Base-by-base conservation (phyloP, 2,113 vertebrate species). In the Chrysochloris asiatica region DNA sequence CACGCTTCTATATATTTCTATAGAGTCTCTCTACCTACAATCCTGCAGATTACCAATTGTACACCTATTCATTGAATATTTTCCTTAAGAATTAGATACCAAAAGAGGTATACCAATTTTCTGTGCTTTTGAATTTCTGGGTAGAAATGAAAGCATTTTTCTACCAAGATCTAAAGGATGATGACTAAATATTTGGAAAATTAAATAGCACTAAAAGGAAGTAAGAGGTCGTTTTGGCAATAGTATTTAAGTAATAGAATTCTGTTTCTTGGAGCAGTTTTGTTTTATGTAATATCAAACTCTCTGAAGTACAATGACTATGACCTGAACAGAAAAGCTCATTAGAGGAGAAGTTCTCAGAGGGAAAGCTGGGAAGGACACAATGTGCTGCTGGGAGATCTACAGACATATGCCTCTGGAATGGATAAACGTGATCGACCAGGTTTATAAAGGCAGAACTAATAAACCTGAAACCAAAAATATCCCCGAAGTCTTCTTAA, bases 1-100 rank as follows among this genome's bases (percentile, higher is more conserved):
- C 0, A 13, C 9, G 4, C 21, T 47, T 86, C 50, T 21, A 0
- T 41, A 1, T 17, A 24, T 30, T 59, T 21, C 56, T 67, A 47
- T 43, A 33, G 22, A 5, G 10, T 13, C 0, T n/a, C 28, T 75
- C 19, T 41, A 16, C 3, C 22, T 54, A 4, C 14, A 24, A 11
- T 41, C 36, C 48, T n/a, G 47, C 12, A 65, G 75, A 50, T 41
- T 30, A 43, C 43, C 10, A 6, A 22, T 9, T n/a, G 1, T 24
- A 13, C 3, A 43, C 8, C 0, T 7, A 14, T 38, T 41, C 6
- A 41, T 3, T 12, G n/a, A 5, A 13, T 19, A 28, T 52, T 63
- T 79, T 61, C 78, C 12, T 36, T 59, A 72, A 36, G 45, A 52
- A 21, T 24, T 65, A 9, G 50, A 48, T 50, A 22, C 3, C 4